phyloP scores from a whole-genome alignment of 2,888 invertebrate species.

The Synergus umbraculus region DNA sequence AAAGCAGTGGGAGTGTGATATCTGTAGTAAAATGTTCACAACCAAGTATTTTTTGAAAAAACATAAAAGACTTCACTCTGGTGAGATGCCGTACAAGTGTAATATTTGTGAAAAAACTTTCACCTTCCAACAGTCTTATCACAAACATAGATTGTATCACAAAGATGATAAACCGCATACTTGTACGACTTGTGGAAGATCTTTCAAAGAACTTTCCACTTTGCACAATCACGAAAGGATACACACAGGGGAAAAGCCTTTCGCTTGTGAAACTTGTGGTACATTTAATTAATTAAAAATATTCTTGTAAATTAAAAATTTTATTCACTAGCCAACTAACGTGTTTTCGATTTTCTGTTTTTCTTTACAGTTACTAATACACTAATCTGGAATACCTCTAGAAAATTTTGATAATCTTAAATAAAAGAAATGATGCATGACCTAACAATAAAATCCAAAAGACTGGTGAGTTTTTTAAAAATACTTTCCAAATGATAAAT shows the following conservation, averaged over 20 bases:
- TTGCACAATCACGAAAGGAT: conserved; percentile 92
- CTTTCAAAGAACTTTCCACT: conserved; percentile 92
- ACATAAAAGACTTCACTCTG: conserved; percentile 90
- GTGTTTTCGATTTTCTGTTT: conserved; percentile 20
- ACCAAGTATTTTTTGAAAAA: conserved; percentile 94
- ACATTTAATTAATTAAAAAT: conserved; percentile 53
- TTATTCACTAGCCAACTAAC: background rate
- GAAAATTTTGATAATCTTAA: conserved; percentile 63
- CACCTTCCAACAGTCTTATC: conserved; percentile 94
- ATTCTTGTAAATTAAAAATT: background rate
- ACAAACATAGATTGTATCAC: conserved; percentile 92
- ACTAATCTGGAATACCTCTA: conserved; percentile 7
- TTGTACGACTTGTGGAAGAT: conserved; percentile 87
- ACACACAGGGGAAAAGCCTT: conserved; percentile 90
- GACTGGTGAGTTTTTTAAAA: conserved; percentile 34
- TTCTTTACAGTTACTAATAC: conserved; percentile 62
- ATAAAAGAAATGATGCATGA: conserved; percentile 68
- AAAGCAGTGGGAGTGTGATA: conserved; percentile 92
- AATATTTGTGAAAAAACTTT: conserved; percentile 90
- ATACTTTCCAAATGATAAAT: conserved; percentile 46
- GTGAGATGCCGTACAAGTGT: conserved; percentile 93
- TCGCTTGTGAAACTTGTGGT: conserved; percentile 93
- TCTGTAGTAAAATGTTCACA: conserved; percentile 90
- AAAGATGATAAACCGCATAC: conserved; percentile 89
- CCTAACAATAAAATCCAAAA: conserved; percentile 26